Base-by-base conservation (phyloP, 64 coral and sea anemone species). In the Montipora efflorescens region DNA sequence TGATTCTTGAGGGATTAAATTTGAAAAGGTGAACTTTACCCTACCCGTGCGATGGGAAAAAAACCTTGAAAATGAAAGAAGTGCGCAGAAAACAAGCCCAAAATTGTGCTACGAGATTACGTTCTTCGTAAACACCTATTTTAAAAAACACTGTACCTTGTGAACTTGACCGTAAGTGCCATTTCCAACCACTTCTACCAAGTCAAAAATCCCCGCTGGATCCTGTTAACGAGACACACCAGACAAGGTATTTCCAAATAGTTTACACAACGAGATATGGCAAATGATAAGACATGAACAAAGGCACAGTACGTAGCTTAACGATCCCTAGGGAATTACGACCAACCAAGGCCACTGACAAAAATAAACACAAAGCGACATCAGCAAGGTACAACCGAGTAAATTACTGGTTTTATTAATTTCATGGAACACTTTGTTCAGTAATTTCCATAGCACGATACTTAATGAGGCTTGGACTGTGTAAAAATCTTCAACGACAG, bases 161-260 rank as follows among this genome's bases (percentile, higher is more conserved):
- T 99, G 98, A 66, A 99, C 98, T 57, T 99, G 98, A 3, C 98
- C 98, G 62, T 99, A 99, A 8, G 95, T 99, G 79, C 98, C 98
- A 96, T 99, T 99, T 8, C 98, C 98, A 66, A 99, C 98, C 7
- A 99, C 98, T 96, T 99, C 98, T 0, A 99, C 91, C 15, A 99
- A 83, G 73, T 99, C 98, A 75, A 99, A 99, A 74, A 99, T 99
- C 62, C 98, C 98, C 11, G 98, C 98, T 57, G 98, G 98, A 58
- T 99, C 98, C 98, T 99, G 57, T 61, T 89, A 44, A 88, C 46
- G 71, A 16, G 47, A 46, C 44, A 75, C 22, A 28, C 15, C 8
- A 61, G 13, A 7, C 22, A 58, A 23, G 77, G 1, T 75, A 36
- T 47, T 16, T 80, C 64, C 20, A 8, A 15, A 70, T 52, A 3